These are phyloP conservation scores for Tubulanus polymorphus DNA, from an alignment of 2,888 invertebrate species.

Conservation along the genomic window DNA sequence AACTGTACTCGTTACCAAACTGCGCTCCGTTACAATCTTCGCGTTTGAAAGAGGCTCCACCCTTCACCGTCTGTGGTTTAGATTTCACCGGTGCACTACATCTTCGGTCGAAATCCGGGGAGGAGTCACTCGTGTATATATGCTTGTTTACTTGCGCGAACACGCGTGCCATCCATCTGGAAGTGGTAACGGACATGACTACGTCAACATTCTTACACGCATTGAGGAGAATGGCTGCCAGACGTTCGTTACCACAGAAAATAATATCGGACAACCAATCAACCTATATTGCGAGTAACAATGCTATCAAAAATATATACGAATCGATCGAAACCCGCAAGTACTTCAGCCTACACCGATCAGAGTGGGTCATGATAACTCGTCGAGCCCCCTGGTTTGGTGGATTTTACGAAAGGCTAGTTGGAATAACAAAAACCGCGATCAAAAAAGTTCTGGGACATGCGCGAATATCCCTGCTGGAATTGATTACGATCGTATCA, in stretches of 20 bases:
- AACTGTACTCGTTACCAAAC: no score
- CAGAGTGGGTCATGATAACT: neutral
- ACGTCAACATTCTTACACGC: conserved; percentile 3
- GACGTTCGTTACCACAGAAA: neutral
- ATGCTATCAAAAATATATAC: conserved; percentile 3
- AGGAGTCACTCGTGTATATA: no score
- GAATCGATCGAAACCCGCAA: no score
- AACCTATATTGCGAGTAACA: neutral
- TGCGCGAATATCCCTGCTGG: neutral
- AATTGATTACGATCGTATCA: neutral
- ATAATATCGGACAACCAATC: conserved; percentile 1
- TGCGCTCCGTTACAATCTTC: no score
- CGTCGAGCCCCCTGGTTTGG: neutral
- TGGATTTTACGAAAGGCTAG: neutral
- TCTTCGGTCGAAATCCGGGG: no score
- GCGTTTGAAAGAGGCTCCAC: no score
- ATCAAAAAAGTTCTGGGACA: neutral
- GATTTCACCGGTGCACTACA: neutral
- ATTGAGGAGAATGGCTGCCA: neutral
- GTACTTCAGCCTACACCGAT: no score
- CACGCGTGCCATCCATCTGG: conserved; percentile 10
- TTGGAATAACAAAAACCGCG: neutral
- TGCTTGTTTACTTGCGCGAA: conserved; percentile 14
- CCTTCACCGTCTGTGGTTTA: no score
- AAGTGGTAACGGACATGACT: conserved; percentile 10